Evolutionary conservation across 2,888 invertebrate species (phyloP), one percentile per base, ranked within the genome.

Genomic region (Epirrhoe alternata): DNA sequence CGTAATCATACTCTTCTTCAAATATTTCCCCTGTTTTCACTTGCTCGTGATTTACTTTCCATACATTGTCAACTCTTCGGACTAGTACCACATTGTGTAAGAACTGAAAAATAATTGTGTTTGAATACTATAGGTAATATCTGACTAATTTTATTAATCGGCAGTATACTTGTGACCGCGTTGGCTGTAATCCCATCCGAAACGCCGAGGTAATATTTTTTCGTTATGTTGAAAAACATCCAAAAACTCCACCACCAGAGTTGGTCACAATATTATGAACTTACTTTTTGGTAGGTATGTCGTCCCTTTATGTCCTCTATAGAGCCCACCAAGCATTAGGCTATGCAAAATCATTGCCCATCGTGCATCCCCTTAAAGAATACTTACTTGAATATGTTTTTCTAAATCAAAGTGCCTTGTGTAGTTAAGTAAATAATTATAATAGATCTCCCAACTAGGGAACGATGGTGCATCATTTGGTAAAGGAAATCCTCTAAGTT

Each of bases 1-100:
- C 88, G 56, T 94, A 95, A 74, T 97, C 95, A 78, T 94, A 96
- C 17, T 89, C 86, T 49, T 92, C 88, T 66, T 85, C 87, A 66
- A 82, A 87, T n/a, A 79, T 79, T 50, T 88, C 82, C 5, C 81
- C 81, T 1, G 86, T 87, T n/a, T 80, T 58, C 0, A 90, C 76
- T 54, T 87, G 72, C 64, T 80, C 77, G 60, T 89, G 80, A 73
- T 80, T 88, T 0, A 93, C 86, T 71, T 74, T 86, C 93, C 93
- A 93, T 5, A 78, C 65, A 45, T 88, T 74, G 0, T 72, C 76
- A 7, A 78, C 73, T 67, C 87, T 82, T 55, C 75, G 82, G 1
- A 93, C 88, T 67, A 75, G 75, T 33, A 79, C 72, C 0, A 91
- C 92, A n/a, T 83, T 83, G 69, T 89, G 88, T 10, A 86, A 73